These are phyloP conservation scores for Myotis myotis DNA, from an alignment of 2,797 vertebrate genomes.

Conservation along the genomic window DNA sequence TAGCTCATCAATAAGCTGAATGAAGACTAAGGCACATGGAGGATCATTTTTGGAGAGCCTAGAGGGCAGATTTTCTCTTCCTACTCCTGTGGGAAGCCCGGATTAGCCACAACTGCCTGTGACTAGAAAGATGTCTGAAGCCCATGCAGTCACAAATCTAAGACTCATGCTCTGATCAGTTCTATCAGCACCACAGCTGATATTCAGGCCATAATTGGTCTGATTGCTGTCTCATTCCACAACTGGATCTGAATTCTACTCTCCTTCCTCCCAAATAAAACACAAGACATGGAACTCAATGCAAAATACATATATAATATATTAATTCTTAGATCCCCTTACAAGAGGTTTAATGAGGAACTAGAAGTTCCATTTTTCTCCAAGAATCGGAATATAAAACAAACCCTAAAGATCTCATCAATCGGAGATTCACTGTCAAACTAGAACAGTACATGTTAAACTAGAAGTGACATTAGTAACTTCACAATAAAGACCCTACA, in stretches of 20 bases:
- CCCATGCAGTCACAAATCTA: conserved; percentile 4
- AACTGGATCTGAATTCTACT: conserved; percentile 4
- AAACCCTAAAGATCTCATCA: conserved; percentile 4
- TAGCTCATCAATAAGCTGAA: background rate
- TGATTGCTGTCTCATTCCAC: conserved; percentile 10
- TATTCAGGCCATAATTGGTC: background rate
- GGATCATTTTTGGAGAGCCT: background rate
- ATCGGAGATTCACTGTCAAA: conserved; percentile 33
- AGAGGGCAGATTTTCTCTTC: background rate
- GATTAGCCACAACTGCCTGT: background rate
- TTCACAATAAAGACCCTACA: background rate
- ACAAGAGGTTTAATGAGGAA: conserved; percentile 20
- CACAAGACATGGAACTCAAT: background rate
- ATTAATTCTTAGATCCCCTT: conserved; percentile 36
- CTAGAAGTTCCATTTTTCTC: conserved; percentile 20
- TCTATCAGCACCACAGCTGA: background rate
- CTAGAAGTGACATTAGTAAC: background rate
- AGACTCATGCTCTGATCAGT: background rate
- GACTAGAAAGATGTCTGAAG: background rate
- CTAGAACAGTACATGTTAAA: conserved; percentile 2
- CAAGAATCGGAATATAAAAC: background rate
- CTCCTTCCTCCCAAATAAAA: conserved; percentile 35
- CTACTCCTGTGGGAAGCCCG: background rate
- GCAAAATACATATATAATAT: background rate
- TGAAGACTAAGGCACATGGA: background rate